Evolutionary conservation across 2,797 vertebrate genomes (phyloP).

Genomic region (Xenentodon cancila): DNA sequence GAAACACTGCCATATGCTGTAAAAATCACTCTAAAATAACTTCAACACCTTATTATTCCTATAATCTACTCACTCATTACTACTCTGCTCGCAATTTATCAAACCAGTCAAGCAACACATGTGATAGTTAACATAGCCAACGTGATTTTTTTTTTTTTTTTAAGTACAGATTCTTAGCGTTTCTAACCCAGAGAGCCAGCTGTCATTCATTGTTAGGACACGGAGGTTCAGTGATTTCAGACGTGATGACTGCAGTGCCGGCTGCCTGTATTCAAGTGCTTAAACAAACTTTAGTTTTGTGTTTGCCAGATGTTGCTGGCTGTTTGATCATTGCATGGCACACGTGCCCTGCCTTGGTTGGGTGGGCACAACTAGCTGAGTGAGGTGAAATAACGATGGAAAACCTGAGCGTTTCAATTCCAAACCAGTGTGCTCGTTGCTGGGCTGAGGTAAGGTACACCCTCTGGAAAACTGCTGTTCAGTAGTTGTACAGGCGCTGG

Average conservation of each 20-base stretch:
- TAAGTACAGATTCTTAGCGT: too few relatives aligned
- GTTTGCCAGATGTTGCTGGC: too few relatives aligned
- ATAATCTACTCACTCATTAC: not conserved
- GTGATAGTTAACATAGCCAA: not conserved
- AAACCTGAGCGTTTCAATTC: constrained; percentile 29
- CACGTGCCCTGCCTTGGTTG: too few relatives aligned
- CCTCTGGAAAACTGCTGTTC: constrained; percentile 12
- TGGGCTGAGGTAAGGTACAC: not conserved
- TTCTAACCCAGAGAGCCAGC: too few relatives aligned
- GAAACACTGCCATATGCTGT: not conserved
- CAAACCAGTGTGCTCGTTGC: not conserved
- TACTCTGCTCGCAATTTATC: not conserved
- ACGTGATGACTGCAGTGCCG: not conserved
- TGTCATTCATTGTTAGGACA: not conserved
- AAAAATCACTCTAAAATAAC: not conserved
- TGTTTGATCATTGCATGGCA: not conserved
- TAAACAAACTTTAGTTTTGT: not conserved
- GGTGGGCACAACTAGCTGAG: not conserved
- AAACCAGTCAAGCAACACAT: not conserved
- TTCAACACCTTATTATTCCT: not conserved
- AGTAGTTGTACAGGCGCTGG: constrained; percentile 81
- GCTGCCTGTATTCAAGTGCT: too few relatives aligned
- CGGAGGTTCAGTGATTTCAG: not conserved
- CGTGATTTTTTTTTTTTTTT: too few relatives aligned
- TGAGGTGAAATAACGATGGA: constrained; percentile 4